These are phyloP conservation scores for Panthera leo DNA, from an alignment of 2,113 vertebrate species.

Conservation along the genomic window DNA sequence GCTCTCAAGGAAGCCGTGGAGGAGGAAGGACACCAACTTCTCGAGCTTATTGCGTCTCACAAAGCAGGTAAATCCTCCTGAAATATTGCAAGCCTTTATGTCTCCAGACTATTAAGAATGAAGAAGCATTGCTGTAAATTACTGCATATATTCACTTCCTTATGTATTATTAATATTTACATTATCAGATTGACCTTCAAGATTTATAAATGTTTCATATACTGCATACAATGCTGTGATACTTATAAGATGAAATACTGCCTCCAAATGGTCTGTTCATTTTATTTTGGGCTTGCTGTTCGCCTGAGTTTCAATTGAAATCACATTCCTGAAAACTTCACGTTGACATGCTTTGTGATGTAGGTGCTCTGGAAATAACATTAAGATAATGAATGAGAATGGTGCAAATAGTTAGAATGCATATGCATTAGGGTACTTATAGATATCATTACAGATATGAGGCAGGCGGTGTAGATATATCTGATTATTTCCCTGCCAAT, in stretches of 20 bases:
- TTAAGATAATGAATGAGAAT: conserved; percentile 85
- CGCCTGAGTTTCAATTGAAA: conserved; percentile 85
- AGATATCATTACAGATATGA: conserved; percentile 62
- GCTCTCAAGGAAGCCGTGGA: conserved; percentile 95
- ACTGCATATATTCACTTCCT: conserved; percentile 90
- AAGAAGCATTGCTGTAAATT: conserved; percentile 91
- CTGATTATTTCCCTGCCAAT: conserved; percentile 51
- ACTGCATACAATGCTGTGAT: conserved; percentile 90
- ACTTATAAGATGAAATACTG: conserved; percentile 90
- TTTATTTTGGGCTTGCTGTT: conserved; percentile 87
- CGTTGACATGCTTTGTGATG: conserved; percentile 85
- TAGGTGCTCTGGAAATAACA: conserved; percentile 84
- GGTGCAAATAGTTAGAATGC: conserved; percentile 76
- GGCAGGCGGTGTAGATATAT: neutral
- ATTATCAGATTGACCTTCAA: conserved; percentile 99
- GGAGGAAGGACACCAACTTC: conserved; percentile 94
- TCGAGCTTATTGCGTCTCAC: conserved; percentile 94
- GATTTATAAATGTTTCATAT: conserved; percentile 96
- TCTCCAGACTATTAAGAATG: conserved; percentile 90
- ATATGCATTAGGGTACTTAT: conserved; percentile 48
- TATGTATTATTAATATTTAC: conserved; percentile 99
- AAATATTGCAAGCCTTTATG: conserved; percentile 89
- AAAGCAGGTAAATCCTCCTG: conserved; percentile 95
- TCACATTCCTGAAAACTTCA: conserved; percentile 85
- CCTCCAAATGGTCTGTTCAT: conserved; percentile 89